Conservation (phyloP, 2,113 vertebrate species). For the Calyptommatus sinebrachiatus region DNA sequence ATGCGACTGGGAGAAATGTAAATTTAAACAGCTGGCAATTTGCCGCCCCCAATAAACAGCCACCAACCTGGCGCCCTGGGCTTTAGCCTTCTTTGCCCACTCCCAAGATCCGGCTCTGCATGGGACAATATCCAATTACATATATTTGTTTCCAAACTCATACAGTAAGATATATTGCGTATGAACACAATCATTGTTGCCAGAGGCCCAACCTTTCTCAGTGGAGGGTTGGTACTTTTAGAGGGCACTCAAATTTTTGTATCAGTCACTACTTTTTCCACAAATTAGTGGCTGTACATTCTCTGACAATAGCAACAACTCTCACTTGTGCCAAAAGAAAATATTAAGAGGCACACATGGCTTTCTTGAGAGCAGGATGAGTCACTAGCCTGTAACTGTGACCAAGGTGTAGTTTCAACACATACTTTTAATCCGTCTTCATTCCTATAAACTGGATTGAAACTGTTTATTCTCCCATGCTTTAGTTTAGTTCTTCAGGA, state of each 20-base stretch:
- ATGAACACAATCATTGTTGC: not conserved
- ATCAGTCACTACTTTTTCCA: not conserved
- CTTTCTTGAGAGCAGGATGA: not conserved
- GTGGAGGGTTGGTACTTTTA: not conserved
- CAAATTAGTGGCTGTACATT: not conserved
- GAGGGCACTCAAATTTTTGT: not conserved
- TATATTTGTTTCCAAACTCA: not conserved
- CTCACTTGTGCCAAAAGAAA: not conserved
- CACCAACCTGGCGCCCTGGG: too few species aligned
- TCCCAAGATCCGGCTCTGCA: too few species aligned
- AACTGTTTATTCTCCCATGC: too few species aligned
- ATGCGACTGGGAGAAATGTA: too few species aligned
- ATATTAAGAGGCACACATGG: not conserved
- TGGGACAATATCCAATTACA: not conserved
- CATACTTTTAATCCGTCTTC: too few species aligned
- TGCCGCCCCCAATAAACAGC: too few species aligned
- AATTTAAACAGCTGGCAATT: too few species aligned
- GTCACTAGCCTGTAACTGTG: not conserved
- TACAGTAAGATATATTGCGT: not conserved
- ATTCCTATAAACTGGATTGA: too few species aligned
- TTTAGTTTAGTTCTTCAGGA: too few species aligned
- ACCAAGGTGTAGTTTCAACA: not conserved
- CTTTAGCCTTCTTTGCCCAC: too few species aligned
- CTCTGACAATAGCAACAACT: not conserved
- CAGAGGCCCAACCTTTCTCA: not conserved